phyloP scores from a whole-genome alignment of 2,888 invertebrate species.

The Meghimatium bilineatum region DNA sequence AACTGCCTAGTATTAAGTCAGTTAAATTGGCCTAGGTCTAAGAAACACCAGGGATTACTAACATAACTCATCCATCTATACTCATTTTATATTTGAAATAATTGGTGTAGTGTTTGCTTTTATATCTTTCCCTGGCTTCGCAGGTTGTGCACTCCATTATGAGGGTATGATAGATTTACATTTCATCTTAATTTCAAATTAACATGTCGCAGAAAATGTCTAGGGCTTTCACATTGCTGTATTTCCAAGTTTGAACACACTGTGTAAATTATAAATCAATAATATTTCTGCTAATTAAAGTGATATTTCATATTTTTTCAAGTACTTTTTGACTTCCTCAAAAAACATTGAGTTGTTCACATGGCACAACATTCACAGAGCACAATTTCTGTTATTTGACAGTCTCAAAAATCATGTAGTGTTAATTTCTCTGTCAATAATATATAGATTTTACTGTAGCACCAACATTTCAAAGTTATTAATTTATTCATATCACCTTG shows the following conservation, averaged over 20 bases:
- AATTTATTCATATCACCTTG: too few species aligned
- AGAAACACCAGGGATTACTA: not conserved
- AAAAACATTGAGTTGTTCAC: not conserved
- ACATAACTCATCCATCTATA: constrained; percentile 21
- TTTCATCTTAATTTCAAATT: constrained; percentile 5
- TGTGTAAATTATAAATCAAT: not conserved
- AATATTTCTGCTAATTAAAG: not conserved
- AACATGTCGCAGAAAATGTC: constrained; percentile 6
- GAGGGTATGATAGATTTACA: constrained; percentile 33
- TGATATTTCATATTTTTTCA: not conserved
- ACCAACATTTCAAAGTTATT: not conserved
- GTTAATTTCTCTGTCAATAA: not conserved
- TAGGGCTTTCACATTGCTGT: not conserved
- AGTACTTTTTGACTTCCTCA: not conserved
- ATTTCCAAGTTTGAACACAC: not conserved
- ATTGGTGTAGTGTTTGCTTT: constrained; percentile 28
- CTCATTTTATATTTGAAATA: not conserved
- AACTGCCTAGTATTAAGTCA: not conserved
- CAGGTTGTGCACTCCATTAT: constrained; percentile 29
- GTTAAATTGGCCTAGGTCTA: not conserved
- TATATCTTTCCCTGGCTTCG: constrained; percentile 26
- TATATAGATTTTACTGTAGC: not conserved
- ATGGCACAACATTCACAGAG: not conserved
- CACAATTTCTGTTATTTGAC: not conserved
- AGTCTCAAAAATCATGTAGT: not conserved